Evolutionary conservation across 2,113 vertebrate species (phyloP).

Genomic region (Puffinus mauretanicus): DNA sequence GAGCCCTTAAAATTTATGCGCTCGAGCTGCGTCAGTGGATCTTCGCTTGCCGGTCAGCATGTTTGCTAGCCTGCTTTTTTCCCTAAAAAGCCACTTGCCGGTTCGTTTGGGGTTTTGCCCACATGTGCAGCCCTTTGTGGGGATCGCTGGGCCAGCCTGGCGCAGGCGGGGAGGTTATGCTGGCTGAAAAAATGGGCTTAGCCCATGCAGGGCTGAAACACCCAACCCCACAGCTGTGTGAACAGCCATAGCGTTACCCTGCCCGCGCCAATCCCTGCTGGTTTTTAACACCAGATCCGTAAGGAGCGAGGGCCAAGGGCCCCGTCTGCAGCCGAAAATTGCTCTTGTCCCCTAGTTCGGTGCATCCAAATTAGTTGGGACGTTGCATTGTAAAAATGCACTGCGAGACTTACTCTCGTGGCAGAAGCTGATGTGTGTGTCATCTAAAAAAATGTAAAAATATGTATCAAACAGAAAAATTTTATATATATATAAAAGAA

Average conservation of each 20-base stretch:
- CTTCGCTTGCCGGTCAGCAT: neutral
- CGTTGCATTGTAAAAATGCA: accelerated
- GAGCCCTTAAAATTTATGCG: accelerated
- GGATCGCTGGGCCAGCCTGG: neutral
- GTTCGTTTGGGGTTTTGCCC: neutral
- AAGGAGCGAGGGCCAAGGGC: no score
- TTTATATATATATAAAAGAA: no score
- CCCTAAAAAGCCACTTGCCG: neutral
- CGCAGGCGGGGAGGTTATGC: neutral
- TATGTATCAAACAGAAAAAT: neutral
- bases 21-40: neutral
- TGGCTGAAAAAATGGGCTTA: neutral
- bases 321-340: neutral
- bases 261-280: neutral
- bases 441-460: neutral
- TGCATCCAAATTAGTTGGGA: neutral
- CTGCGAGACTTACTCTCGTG: accelerated
- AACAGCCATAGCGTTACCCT: neutral
- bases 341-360: neutral
- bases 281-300: neutral
- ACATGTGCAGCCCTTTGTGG: accelerated
- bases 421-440: neutral
- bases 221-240: neutral
- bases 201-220: neutral
- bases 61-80: neutral